Percentiles rank a stretch among this genome's conserved stretches.
Conservation (phyloP, 2,888 invertebrate genomes). For the Drosophila koepferae region DNA sequence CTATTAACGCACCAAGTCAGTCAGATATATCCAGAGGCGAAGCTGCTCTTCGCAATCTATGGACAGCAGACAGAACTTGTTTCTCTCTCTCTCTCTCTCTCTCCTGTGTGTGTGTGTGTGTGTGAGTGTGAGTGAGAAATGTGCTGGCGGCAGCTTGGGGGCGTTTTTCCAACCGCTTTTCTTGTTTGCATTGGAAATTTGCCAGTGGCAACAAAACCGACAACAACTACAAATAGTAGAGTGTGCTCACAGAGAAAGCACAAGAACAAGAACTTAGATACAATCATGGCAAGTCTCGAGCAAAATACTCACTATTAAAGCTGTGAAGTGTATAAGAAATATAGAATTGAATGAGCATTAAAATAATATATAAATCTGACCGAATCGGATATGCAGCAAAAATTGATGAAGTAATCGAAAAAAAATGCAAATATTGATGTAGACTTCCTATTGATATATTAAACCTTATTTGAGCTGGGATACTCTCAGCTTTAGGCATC, state of each 20-base stretch:
- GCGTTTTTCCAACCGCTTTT: conserved; percentile 68
- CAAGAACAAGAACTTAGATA: not conserved
- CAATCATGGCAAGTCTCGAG: conserved; percentile 5
- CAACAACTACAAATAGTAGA: conserved; percentile 41
- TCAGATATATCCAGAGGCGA: conserved; percentile 18
- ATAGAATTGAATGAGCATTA: not conserved
- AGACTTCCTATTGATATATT: not conserved
- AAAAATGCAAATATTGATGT: too few species aligned
- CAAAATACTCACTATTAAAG: conserved; percentile 14
- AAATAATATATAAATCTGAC: too few species aligned
- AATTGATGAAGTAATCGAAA: too few species aligned
- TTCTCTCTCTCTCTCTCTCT: too few species aligned
- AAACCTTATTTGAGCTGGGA: too few species aligned
- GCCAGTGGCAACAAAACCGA: conserved; percentile 33
- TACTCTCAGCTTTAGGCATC: too few species aligned
- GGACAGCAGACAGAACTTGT: conserved; percentile 12
- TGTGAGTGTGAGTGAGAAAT: not conserved
- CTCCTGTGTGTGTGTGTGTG: conserved; percentile 4
- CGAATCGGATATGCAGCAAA: too few species aligned
- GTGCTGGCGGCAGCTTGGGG: conserved; percentile 41
- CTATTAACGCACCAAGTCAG: conserved; percentile 67
- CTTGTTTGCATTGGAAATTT: conserved; percentile 75
- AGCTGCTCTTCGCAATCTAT: conserved; percentile 1
- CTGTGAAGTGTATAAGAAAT: not conserved
- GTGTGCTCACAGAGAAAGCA: conserved; percentile 29